Base-by-base conservation (phyloP, 2,113 vertebrate genomes). In the Rutilus rutilus region DNA sequence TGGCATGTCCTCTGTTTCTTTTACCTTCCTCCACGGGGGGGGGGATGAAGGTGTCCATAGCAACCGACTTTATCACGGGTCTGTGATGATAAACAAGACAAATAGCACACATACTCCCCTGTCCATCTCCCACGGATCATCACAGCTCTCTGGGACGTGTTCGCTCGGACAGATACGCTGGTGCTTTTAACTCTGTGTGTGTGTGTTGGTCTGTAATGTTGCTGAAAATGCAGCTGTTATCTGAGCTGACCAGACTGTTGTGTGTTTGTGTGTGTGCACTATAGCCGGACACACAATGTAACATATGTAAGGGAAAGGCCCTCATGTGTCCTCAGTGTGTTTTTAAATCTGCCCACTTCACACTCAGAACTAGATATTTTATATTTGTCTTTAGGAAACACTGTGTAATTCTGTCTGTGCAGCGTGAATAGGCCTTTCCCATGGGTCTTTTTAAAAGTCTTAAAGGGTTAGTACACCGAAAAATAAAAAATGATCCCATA, bases 31-130 rank as follows among this genome's bases (percentile, higher is more conserved):
- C 81, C 79, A 60, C 64, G 39, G 27, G 0, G 0, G 74, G 52
- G 74, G 82, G 85, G 85, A 87, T 81, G 75, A 47, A 90, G 57
- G 89, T 90, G 85, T 90, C 92, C 92, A 88, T 93, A 89, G 91
- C 91, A 93, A 93, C 91, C 88, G 84, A 82, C 84, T 85, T 10
- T 33, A 84, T 47, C 78, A 64, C 73, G 88, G 83, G 90, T 90
- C 84, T 87, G 65, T 82, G 67, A 75, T 89, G 89, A 90, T 89
- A 79, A 85, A 83, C 67, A 52, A 65, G 60, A 74, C 23, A 62
- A 77, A 69, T 42, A 76, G 64, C 71, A 42, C 85, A 59, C 78
- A 75, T 25, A 23, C 78, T 11, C 45, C 25, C 27, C 33, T 81
- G 69, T 69, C 65, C 25, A 25, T 54, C 54, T 86, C 62, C 15